phyloP scores from a whole-genome alignment of 2,113 vertebrate species.

The Mus pahari region DNA sequence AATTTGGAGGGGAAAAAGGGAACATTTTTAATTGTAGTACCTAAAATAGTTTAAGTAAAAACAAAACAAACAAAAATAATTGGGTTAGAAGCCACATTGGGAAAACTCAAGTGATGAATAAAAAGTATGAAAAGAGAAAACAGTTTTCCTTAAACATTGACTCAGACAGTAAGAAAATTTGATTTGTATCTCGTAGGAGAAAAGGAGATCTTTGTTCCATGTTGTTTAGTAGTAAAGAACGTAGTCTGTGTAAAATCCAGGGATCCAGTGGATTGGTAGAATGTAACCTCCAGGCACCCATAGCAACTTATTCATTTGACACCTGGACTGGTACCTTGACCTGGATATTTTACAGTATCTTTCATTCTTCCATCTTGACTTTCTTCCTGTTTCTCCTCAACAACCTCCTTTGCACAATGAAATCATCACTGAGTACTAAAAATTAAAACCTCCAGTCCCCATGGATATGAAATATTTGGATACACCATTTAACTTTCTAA shows the following conservation, averaged over 20 bases:
- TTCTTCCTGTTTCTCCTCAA: not conserved
- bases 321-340: not conserved
- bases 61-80: not conserved
- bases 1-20: not conserved
- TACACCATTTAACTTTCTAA: not conserved
- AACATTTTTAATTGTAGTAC: not conserved
- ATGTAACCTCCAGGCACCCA: not conserved
- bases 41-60: not conserved
- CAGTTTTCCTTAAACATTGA: not conserved
- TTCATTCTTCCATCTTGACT: not conserved
- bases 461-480: not conserved
- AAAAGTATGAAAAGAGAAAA: not conserved
- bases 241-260: not conserved
- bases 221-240: not conserved
- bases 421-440: not conserved
- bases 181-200: not conserved
- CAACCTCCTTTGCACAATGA: not conserved
- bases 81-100: not conserved
- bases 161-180: not conserved
- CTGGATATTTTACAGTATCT: not conserved
- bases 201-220: not conserved
- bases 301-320: not conserved
- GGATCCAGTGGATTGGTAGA: not conserved
- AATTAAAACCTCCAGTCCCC: not conserved
- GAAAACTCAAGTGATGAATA: not conserved